phyloP scores from a whole-genome alignment of 2,888 invertebrate genomes.

The Norana najaformis region DNA sequence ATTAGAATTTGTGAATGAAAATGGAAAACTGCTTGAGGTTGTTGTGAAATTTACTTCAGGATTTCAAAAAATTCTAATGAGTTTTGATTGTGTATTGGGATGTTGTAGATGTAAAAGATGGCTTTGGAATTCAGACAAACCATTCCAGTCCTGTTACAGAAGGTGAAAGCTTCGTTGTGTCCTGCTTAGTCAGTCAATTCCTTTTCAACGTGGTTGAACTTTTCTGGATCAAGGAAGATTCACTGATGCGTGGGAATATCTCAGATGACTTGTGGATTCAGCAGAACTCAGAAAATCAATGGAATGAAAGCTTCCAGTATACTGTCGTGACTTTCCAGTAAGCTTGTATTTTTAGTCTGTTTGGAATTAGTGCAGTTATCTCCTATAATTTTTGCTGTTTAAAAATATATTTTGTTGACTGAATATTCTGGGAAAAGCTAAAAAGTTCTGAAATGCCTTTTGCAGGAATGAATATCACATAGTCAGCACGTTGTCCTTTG shows the following conservation, averaged over 20 bases:
- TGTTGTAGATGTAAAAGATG: slow-evolving; percentile 10
- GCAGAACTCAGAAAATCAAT: not conserved
- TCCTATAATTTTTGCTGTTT: not conserved
- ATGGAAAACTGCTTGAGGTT: not conserved
- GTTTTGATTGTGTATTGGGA: not conserved
- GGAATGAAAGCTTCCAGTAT: not conserved
- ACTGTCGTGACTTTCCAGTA: not conserved
- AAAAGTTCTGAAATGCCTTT: not conserved
- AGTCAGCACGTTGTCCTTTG: not conserved
- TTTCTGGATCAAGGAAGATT: not conserved
- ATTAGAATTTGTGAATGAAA: not conserved
- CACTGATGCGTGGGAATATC: not conserved
- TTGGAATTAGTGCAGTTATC: not conserved
- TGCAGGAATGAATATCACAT: not conserved
- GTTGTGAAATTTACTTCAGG: not conserved
- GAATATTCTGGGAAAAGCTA: not conserved
- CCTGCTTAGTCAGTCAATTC: not conserved
- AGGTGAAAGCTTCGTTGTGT: not conserved
- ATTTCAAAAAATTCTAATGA: not conserved
- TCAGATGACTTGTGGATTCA: not conserved
- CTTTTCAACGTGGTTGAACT: not conserved
- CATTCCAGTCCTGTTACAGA: not conserved
- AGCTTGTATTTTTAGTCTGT: not conserved
- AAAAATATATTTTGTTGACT: not conserved
- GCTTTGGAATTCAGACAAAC: not conserved